Conservation (phyloP, 2,113 vertebrate species). For the Tonatia bakeri region DNA sequence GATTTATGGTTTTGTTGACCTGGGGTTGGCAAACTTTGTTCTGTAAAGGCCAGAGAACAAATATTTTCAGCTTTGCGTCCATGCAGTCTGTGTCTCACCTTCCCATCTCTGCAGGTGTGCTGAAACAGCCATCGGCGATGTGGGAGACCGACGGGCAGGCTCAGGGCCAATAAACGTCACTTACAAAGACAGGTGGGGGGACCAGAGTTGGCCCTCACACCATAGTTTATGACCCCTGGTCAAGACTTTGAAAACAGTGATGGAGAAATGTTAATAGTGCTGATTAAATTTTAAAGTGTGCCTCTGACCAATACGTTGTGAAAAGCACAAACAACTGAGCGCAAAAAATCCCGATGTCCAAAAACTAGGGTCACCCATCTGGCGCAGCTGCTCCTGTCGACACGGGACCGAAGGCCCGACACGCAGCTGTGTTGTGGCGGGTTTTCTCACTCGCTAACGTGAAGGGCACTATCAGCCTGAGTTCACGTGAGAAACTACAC, state of each 20-base stretch:
- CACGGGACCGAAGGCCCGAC: neutral
- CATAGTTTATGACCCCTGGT: neutral
- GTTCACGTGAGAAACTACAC: neutral
- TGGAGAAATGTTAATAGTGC: neutral
- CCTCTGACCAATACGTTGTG: neutral
- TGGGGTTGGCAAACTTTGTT: neutral
- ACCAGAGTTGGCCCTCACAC: neutral
- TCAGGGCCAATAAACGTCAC: neutral
- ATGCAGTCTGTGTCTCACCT: neutral
- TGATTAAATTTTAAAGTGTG: neutral
- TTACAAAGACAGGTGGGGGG: neutral
- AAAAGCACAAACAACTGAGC: neutral
- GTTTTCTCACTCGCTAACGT: neutral
- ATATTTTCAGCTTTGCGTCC: neutral
- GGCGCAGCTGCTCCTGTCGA: neutral
- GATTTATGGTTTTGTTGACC: neutral
- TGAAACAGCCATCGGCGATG: neutral
- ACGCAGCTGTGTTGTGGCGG: neutral
- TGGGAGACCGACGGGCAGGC: neutral
- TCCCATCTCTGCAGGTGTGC: neutral
- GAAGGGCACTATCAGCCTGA: neutral
- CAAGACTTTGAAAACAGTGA: neutral
- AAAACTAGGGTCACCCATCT: neutral
- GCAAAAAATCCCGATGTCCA: neutral
- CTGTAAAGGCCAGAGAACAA: neutral